Evolutionary conservation across 2,797 vertebrate genomes (phyloP), one percentile per base, ranked within the genome.

Genomic region (Lepilemur septentrionalis): DNA sequence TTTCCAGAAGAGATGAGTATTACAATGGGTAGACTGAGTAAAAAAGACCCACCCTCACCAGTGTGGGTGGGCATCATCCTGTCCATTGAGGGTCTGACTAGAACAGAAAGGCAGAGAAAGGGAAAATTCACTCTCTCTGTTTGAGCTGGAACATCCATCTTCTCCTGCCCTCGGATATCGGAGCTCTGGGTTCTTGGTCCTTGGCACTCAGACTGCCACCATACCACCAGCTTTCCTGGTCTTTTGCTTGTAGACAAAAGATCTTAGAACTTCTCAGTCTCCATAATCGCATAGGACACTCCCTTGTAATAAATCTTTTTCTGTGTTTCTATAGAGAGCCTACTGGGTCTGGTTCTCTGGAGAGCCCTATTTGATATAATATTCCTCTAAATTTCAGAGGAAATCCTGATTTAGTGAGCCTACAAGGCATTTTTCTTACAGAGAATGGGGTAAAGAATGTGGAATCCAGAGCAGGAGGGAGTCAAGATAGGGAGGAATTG

Each of bases 1-100:
- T 57, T 86, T 86, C 67, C 52, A 52, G 11, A 86, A 72, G 35
- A 6, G 20, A 59, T 87, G 57, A 73, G 15, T 12, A 43, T 10
- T 59, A 7, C 12, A 43, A 48, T 82, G 41, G 46, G 20, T 6
- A 25, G 35, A 57, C 28, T 59, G 20, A 23, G 13, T n/a, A 10
- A n/a, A 30, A 22, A 50, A 28, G 32, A 22, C 7, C 30, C 20
- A 15, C 32, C 41, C 41, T 75, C 30, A 35, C 12, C 41, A 79
- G 0, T 48, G 4, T 46, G 22, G 38, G 13, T 1, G 23, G 22
- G 5, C 41, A 48, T 6, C 9, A 7, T 13, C n/a, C 14, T 48
- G 41, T 28, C 10, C 32, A 48, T 3, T 59, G 38, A 73, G 55
- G 22, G 32, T 75, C 14, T 25, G 23, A 48, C 43, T 13, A 63